Conservation (phyloP, 2,888 invertebrate species). For the Pardosa pseudoannulata region DNA sequence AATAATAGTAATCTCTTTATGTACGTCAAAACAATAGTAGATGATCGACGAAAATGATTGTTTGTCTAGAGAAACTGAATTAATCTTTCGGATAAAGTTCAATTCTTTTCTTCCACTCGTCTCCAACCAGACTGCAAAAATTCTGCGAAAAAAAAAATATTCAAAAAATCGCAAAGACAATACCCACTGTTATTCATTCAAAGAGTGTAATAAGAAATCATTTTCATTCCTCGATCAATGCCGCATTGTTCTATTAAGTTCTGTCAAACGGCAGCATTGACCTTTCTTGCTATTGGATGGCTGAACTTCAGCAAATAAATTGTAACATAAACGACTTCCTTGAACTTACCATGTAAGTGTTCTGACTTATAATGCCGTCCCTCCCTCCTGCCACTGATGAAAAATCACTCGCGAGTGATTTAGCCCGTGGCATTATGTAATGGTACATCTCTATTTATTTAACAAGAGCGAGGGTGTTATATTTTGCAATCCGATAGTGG, state of each 20-base stretch:
- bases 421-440: background rate
- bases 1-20: no score
- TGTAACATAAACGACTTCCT: background rate
- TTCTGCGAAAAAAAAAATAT: no score
- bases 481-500: background rate
- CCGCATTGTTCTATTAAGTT: background rate
- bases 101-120: no score
- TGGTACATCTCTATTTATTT: background rate
- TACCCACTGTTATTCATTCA: no score
- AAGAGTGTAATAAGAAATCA: background rate
- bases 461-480: background rate
- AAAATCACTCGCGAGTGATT: background rate
- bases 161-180: no score
- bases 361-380: background rate
- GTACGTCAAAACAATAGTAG: no score
- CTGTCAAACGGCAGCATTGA: conserved; percentile 10
- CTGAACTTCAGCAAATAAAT: background rate
- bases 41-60: no score
- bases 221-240: conserved; percentile 1
- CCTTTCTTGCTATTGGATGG: background rate
- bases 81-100: no score
- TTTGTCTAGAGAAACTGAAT: no score
- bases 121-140: no score
- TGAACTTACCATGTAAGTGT: conserved; percentile 3
- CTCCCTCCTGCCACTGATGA: background rate